phyloP scores from a whole-genome alignment of 2,888 invertebrate genomes.

The Aphodius sticticus region DNA sequence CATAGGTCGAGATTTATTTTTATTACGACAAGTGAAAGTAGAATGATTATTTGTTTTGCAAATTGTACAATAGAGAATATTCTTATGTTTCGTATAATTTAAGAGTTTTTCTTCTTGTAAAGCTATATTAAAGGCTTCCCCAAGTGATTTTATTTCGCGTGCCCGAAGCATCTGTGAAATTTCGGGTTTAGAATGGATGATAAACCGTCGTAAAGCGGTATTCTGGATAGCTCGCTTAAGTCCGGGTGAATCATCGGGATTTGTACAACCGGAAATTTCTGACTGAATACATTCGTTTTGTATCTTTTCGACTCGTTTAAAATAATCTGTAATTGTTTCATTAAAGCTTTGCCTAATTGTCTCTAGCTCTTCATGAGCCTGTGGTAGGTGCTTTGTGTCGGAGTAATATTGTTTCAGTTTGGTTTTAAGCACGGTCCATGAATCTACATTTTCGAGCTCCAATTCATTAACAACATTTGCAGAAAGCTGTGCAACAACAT shows the following conservation, averaged over 20 bases:
- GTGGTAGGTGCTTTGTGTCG: conserved; percentile 31
- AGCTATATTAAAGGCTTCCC: conserved; percentile 35
- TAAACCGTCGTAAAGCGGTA: conserved; percentile 36
- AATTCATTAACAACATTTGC: conserved; percentile 25
- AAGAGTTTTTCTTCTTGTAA: conserved; percentile 35
- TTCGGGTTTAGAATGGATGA: conserved; percentile 32
- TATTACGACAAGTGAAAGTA: conserved; percentile 27
- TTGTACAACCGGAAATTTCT: conserved; percentile 18
- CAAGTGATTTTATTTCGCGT: conserved; percentile 32
- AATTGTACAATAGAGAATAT: conserved; percentile 15
- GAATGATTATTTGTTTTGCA: conserved; percentile 30
- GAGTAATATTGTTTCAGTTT: conserved; percentile 35
- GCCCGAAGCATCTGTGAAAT: conserved; percentile 37
- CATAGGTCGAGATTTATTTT: conserved; percentile 5
- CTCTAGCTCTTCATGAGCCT: conserved; percentile 37
- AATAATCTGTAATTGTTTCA: conserved; percentile 36
- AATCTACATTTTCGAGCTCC: conserved; percentile 8
- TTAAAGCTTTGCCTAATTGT: conserved; percentile 35
- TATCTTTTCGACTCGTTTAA: conserved; percentile 37
- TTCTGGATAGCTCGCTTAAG: conserved; percentile 29
- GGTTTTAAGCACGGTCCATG: conserved; percentile 25
- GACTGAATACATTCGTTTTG: conserved; percentile 38
- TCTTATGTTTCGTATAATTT: conserved; percentile 25
- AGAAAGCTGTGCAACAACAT: conserved; percentile 20
- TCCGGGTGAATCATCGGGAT: conserved; percentile 12